Conservation (phyloP, 2,797 vertebrate genomes). For the Hyperoplus immaculatus region DNA sequence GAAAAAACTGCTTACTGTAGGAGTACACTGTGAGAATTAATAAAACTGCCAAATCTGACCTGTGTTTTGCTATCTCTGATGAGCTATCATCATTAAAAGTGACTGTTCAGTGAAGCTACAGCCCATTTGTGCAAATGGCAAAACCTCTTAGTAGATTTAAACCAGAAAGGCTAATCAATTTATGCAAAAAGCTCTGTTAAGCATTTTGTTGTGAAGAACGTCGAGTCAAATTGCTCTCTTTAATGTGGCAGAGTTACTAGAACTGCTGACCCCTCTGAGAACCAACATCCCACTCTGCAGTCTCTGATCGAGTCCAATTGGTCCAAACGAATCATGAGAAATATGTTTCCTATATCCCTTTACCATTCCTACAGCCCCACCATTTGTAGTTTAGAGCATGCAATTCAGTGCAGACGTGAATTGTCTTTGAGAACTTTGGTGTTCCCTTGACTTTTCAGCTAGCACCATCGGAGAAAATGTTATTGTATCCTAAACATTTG, state of each 20-base stretch:
- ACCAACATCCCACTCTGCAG: constrained; percentile 2
- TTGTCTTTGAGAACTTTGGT: background rate
- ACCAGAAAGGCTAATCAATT: background rate
- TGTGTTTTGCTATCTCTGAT: constrained; percentile 15
- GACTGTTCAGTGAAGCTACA: constrained; percentile 2
- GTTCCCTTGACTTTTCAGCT: background rate
- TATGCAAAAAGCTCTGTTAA: background rate
- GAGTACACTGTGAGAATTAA: constrained; percentile 16
- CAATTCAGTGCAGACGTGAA: too few relatives aligned
- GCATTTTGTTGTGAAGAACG: background rate
- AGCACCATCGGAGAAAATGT: background rate
- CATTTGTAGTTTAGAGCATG: too few relatives aligned
- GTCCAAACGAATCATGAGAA: background rate
- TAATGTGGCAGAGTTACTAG: background rate
- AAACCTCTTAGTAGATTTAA: background rate
- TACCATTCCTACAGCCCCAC: background rate
- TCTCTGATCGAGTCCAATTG: background rate
- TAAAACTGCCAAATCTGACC: constrained; percentile 15
- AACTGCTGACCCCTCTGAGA: constrained; percentile 6
- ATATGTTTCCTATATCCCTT: background rate
- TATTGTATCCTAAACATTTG: too few relatives aligned
- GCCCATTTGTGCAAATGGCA: background rate
- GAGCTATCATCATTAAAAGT: constrained; percentile 16
- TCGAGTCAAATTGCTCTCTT: background rate
- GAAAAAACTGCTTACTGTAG: background rate